Conservation (phyloP, 1,140 invertebrate species). For the Wiebesia pumilae region DNA sequence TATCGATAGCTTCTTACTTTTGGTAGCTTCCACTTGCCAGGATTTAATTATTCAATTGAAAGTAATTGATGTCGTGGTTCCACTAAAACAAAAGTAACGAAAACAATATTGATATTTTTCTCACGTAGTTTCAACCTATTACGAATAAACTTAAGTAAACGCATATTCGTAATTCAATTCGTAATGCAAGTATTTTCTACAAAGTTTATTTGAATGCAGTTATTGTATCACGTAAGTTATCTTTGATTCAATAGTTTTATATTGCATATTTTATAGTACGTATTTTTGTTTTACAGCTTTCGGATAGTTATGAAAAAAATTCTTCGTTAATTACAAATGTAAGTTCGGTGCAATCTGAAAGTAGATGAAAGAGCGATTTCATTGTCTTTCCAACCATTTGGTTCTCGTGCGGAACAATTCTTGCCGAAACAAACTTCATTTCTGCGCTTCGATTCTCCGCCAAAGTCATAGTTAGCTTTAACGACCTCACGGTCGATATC, state of each 20-base stretch:
- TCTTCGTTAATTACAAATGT: slow-evolving; percentile 16
- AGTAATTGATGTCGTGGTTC: too few relatives aligned
- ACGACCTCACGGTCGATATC: slow-evolving; percentile 48
- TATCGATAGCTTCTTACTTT: too few relatives aligned
- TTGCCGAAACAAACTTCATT: slow-evolving; percentile 38
- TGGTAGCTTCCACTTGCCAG: too few relatives aligned
- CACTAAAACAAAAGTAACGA: too few relatives aligned
- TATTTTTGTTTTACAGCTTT: neutral
- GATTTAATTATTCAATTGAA: too few relatives aligned
- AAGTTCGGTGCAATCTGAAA: neutral
- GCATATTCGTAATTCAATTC: too few relatives aligned
- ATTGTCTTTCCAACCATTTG: slow-evolving; percentile 33
- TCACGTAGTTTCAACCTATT: too few relatives aligned
- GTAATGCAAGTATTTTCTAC: too few relatives aligned
- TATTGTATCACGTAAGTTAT: neutral
- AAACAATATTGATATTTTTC: too few relatives aligned
- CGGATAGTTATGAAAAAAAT: neutral
- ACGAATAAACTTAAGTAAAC: too few relatives aligned
- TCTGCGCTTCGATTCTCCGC: slow-evolving; percentile 34
- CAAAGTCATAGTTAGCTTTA: slow-evolving; percentile 50
- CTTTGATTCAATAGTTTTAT: neutral
- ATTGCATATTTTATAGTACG: neutral
- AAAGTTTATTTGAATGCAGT: too few relatives aligned
- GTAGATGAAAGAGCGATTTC: slow-evolving; percentile 1
- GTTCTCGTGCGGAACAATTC: slow-evolving; percentile 17